Base-by-base conservation (phyloP, 1,140 invertebrate genomes). In the Lasioglossum baleicum region DNA sequence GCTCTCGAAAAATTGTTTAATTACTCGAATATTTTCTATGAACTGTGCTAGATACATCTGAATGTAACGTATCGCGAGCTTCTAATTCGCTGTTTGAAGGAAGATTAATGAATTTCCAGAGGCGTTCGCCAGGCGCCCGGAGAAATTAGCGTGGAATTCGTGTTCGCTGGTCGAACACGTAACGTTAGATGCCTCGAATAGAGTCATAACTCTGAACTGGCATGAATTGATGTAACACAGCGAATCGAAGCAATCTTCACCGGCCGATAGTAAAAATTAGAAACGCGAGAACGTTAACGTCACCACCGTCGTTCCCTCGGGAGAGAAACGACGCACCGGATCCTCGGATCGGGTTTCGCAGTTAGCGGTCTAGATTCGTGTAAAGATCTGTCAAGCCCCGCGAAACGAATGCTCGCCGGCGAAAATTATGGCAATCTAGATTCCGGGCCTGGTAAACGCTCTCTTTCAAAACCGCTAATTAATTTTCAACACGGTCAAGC, bases 361-460 rank as follows among this genome's bases (percentile, higher is more conserved):
- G 75, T 78, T 72, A 78, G 58, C 68, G 75, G 68, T 64, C 68
- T 51, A 72, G 75, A 78, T 78, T 78, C 53, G 58, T 78, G 68
- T 78, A 78, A 72, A 78, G 75, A 78, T 78, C 68, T 72, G 58
- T 78, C 75, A 72, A 44, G 51, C n/a, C 1, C 10, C 48, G 22
- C 53, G 60, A 42, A 78, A 78, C 60, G 68, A 53, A 72, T 53
- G 60, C 15, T 13, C 60, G 44, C 48, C 60, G 44, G 7, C 10
- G 75, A 44, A 72, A 78, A 78, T 78, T 72, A 78, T 72, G 60
- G 75, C 67, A 72, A 64, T 64, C 68, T 78, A 64, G 68, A 72
- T 78, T 51, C 60, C 56, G 51, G 26, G 17, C 31, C 44, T 51
- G 60, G 68, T 78, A 64, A 78, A 78, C 60, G 68, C n/a, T 78